Conservation (phyloP, 2,888 invertebrate genomes). For the Magallana nippona region DNA sequence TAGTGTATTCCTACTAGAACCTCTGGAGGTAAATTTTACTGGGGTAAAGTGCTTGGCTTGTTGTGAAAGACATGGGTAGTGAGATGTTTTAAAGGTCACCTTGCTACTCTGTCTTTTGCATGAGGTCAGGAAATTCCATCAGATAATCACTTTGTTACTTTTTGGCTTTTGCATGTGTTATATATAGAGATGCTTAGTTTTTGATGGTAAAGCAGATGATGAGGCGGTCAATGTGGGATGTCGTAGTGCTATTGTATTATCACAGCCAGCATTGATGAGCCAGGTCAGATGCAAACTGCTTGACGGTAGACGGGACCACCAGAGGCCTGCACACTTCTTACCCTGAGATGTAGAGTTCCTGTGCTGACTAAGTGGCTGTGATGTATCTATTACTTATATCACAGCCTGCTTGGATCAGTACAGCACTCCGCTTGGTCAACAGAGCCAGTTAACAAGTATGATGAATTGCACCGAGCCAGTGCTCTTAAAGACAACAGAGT, state of each 20-base stretch:
- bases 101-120: slow-evolving; percentile 99
- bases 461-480: no score
- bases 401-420: slow-evolving; percentile 95
- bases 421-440: background rate
- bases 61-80: slow-evolving; percentile 99
- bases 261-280: slow-evolving; percentile 97
- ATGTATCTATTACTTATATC: slow-evolving; percentile 85
- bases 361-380: slow-evolving; percentile 74
- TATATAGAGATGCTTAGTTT: background rate
- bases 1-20: background rate
- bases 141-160: background rate
- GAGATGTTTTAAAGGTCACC: slow-evolving; percentile 90
- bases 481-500: no score
- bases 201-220: background rate
- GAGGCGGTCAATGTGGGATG: slow-evolving; percentile 89
- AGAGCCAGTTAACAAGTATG: no score
- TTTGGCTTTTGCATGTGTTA: background rate
- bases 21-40: background rate
- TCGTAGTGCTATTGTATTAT: slow-evolving; percentile 89
- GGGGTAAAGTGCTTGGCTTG: slow-evolving; percentile 54
- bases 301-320: background rate
- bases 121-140: slow-evolving; percentile 23
- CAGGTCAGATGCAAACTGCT: slow-evolving; percentile 33
- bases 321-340: background rate
- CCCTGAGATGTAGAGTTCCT: slow-evolving; percentile 26